Conservation (phyloP, 2,113 vertebrate genomes). For the Clarias magur region DNA sequence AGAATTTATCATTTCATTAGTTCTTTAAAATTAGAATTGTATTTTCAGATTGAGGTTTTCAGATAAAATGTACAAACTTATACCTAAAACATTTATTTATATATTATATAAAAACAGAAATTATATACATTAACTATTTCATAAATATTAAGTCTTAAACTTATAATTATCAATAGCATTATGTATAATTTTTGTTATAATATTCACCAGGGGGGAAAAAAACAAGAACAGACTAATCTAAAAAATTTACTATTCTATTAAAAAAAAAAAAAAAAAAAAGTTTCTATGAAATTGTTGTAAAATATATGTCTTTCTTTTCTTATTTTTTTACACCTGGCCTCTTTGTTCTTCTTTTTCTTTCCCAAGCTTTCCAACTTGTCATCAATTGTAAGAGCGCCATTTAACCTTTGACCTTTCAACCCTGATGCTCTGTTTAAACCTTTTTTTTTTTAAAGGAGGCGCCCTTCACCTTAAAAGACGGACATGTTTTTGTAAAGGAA, state of each 20-base stretch:
- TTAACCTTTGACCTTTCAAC: slow-evolving; percentile 74
- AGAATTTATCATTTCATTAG: neutral
- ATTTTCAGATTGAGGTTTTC: neutral
- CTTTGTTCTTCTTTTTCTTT: slow-evolving; percentile 57
- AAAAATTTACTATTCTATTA: neutral
- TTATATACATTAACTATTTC: no score
- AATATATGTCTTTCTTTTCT: neutral
- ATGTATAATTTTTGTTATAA: neutral
- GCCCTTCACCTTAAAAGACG: slow-evolving; percentile 64
- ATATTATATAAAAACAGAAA: no score
- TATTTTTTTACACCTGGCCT: slow-evolving; percentile 57
- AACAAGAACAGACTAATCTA: neutral
- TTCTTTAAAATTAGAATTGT: neutral
- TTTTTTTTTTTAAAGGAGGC: slow-evolving; percentile 61
- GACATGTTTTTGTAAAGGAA: slow-evolving; percentile 65
- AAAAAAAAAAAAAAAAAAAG: no score
- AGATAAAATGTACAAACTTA: neutral
- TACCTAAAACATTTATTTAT: no score
- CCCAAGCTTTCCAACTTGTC: slow-evolving; percentile 66
- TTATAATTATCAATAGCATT: neutral
- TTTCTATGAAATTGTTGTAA: neutral
- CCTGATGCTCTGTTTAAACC: slow-evolving; percentile 53
- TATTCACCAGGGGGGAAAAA: neutral
- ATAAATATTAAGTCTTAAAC: no score
- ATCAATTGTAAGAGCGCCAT: slow-evolving; percentile 69